Evolutionary conservation across 2,888 invertebrate species (phyloP).

Genomic region (Bruchidius siliquastri): DNA sequence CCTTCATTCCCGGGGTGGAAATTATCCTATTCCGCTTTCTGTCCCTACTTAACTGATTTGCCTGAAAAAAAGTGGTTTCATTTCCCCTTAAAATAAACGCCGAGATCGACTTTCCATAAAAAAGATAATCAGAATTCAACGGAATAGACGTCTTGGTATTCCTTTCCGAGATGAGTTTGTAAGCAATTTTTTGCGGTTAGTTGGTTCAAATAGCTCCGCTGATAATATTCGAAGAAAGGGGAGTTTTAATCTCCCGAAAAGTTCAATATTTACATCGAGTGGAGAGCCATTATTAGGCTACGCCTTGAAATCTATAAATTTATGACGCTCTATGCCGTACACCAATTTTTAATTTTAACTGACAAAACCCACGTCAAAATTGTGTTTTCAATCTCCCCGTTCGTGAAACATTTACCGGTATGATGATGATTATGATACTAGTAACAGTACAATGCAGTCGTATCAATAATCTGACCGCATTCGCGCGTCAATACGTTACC

Average conservation of each 20-base stretch:
- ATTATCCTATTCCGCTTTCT: not conserved
- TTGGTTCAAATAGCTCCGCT: not conserved
- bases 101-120: not conserved
- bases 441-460: not conserved
- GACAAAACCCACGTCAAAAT: too few species aligned
- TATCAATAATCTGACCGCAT: not conserved
- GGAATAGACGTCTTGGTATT: not conserved
- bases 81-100: not conserved
- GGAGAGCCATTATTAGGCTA: too few species aligned
- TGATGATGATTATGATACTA: too few species aligned
- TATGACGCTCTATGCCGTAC: too few species aligned
- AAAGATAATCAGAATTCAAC: not conserved
- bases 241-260: not conserved
- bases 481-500: not conserved
- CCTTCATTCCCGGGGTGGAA: not conserved
- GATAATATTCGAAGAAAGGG: not conserved
- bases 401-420: too few species aligned
- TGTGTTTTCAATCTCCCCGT: too few species aligned
- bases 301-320: too few species aligned
- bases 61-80: not conserved
- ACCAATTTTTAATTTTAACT: too few species aligned
- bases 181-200: not conserved
- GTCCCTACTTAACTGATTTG: not conserved
- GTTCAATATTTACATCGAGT: too few species aligned
- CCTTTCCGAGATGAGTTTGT: not conserved